Evolutionary conservation across 35 echinoderm and acorn worm genomes (phyloP), one percentile per base, ranked within the genome.

Genomic region (Heliocidaris erythrogramma): DNA sequence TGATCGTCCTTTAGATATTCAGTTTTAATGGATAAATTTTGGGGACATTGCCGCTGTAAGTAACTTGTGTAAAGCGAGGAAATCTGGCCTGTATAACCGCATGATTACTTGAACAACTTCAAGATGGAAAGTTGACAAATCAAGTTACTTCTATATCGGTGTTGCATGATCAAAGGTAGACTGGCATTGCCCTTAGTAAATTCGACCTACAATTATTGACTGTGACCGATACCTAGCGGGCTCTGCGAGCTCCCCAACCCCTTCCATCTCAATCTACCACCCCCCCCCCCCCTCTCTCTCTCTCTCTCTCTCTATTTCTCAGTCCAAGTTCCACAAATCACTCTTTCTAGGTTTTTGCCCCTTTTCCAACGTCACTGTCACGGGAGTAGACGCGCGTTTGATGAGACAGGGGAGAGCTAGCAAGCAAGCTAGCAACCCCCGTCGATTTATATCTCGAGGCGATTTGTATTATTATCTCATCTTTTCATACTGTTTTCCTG

Each of bases 401-500:
- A 78, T 78, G 65, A 78, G 65, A 78, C n/a, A 78, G 65, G 65
- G 65, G 21, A 78, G 27, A 78, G 65, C 21, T 27, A 78, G 18
- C 61, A 21, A 78, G 52, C 52, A 11, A 56, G 27, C 65, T n/a
- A n/a, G 60, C 60, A 88, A 92, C 42, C 49, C 91, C 91, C 50
- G 91, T 59, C 91, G 91, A 32, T 92, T 92, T n/a, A 30, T 92
- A 30, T 56, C 91, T 92, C 30, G 48, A 29, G 91, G 91, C 91
- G 47, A 92, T 92, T 59, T 48, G 87, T 48, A 89, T 92, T 92
- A 48, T 92, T 92, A 92, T 92, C 91, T 92, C 91, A 92, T 48
- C 48, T 48, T 59, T 92, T 92, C 91, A 92, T 59, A 30, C 49
- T 92, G 91, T 92, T 92, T 52, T 32, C 48, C 47, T 92, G 50